Evolutionary conservation across 1,140 invertebrate species (phyloP).

Genomic region (Ylistrum balloti): DNA sequence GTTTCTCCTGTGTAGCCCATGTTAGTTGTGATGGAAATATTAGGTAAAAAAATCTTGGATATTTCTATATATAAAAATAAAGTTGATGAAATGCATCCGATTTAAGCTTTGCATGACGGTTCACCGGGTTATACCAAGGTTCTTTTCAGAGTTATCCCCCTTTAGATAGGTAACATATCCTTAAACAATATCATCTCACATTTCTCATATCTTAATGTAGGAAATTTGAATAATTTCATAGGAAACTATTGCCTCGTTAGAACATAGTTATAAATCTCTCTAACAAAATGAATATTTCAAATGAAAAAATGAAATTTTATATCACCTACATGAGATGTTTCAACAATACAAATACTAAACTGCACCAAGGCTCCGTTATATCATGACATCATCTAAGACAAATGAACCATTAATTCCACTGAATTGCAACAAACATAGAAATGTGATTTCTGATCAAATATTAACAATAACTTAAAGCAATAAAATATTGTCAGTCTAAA

Average conservation of each 20-base stretch:
- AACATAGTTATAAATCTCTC: background rate
- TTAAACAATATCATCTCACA: background rate
- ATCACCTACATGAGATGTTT: background rate
- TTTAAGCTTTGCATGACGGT: conserved; percentile 12
- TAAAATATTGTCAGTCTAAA: background rate
- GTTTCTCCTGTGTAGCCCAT: background rate
- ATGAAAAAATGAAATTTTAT: background rate
- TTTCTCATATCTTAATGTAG: too few relatives aligned
- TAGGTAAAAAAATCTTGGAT: conserved; percentile 29
- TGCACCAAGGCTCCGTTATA: background rate
- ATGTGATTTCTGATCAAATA: background rate
- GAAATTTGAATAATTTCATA: background rate
- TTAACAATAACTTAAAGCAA: background rate
- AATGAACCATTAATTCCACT: too few relatives aligned
- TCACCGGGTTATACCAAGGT: conserved; percentile 2
- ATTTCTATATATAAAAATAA: conserved; percentile 20
- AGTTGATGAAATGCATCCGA: conserved; percentile 26
- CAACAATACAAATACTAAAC: background rate
- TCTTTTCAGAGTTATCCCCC: conserved; percentile 12
- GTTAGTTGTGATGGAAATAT: background rate
- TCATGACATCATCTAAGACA: background rate
- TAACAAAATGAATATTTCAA: background rate
- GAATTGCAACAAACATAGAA: background rate
- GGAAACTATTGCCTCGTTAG: background rate
- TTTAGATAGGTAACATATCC: background rate